These are phyloP conservation scores for Carettochelys insculpta DNA, from an alignment of 2,113 vertebrate species.

Conservation along the genomic window DNA sequence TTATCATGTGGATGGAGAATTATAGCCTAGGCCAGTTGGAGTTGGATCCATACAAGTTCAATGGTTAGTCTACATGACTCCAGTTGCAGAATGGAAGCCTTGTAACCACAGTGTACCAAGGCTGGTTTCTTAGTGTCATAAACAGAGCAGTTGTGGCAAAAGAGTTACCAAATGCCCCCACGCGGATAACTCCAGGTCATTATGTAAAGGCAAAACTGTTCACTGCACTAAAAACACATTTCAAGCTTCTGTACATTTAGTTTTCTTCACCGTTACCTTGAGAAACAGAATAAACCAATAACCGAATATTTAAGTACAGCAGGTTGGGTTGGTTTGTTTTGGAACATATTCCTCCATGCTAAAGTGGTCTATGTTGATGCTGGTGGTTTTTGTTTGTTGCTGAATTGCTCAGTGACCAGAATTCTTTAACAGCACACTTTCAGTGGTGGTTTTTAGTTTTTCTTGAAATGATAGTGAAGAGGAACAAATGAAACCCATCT, in stretches of 20 bases:
- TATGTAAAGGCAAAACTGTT: fast-evolving
- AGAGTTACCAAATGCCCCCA: fast-evolving
- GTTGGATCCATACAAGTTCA: background rate
- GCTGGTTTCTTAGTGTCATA: background rate
- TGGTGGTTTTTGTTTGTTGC: conserved; percentile 18
- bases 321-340: conserved; percentile 32
- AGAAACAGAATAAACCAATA: conserved; percentile 44
- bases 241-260: background rate
- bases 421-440: background rate
- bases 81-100: background rate
- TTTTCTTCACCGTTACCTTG: conserved; percentile 49
- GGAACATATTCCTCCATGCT: conserved; percentile 11
- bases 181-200: background rate
- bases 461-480: background rate
- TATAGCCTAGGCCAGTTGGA: background rate
- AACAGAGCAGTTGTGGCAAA: background rate
- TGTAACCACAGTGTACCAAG: background rate
- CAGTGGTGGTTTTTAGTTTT: background rate
- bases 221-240: background rate
- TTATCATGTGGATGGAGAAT: fast-evolving
- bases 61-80: background rate
- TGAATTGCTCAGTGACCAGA: background rate
- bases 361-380: conserved; percentile 1
- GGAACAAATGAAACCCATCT: background rate
- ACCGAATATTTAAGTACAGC: conserved; percentile 42